Base-by-base conservation (phyloP, 2,888 invertebrate species). In the Tuta absoluta region DNA sequence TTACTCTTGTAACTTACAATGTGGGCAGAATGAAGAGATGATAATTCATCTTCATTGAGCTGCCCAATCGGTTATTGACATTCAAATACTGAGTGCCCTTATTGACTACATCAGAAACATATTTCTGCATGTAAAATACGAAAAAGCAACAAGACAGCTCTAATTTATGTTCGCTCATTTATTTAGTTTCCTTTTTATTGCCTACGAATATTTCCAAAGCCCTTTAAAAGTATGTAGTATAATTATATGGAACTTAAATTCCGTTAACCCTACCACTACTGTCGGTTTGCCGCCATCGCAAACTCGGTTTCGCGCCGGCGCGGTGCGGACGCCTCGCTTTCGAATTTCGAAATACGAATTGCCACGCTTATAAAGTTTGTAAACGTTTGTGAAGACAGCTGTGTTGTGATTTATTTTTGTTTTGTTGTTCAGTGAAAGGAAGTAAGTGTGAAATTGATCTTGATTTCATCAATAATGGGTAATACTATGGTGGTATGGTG, bases 281-380 rank as follows among this genome's bases (percentile, higher is more conserved):
- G n/a, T n/a, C 53, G 53, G 23, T 28, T 28, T 12, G n/a, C n/a
- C 19, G 41, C 59, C 4, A 12, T 62, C 66, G 67, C 68, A 78
- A 84, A 68, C 85, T 85, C 75, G 70, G 71, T 75, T 71, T 75
- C 79, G 83, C 82, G 74, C 76, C 77, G 68, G 71, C 67, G 66
- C 67, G 66, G 79, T 76, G 77, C 84, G 83, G 85, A 85, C 87
- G 87, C 78, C 75, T 67, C 56, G 14, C 57, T 21, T 49, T 62
- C 64, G 38, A 38, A 37, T 33, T 60, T 63, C 49, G 57, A 57
- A 59, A 65, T 57, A 56, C 38, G 45, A 66, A 66, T 41, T 37
- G 61, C 65, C 61, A 51, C 49, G 60, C 14, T 58, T 49, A 21
- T 49, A 17, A 53, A 23, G 5, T 53, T 21, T 53, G 14, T 53